Evolutionary conservation across 2,888 invertebrate genomes (phyloP).

Genomic region (Syritta pipiens): DNA sequence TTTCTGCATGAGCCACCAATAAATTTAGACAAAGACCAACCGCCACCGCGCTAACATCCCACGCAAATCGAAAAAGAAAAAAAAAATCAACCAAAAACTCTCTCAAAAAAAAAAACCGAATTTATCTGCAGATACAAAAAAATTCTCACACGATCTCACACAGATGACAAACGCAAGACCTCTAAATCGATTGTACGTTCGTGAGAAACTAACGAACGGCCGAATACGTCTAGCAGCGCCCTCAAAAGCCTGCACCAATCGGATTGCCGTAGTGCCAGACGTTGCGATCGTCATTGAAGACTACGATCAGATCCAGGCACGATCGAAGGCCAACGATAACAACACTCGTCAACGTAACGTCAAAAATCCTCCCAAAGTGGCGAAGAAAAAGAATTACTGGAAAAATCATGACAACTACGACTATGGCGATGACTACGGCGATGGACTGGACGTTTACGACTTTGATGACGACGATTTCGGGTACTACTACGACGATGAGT

Average conservation of each 20-base stretch:
- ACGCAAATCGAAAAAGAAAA: too few relatives aligned
- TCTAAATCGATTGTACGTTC: conserved; percentile 50
- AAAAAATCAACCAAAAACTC: background rate
- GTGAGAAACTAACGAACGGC: conserved; percentile 44
- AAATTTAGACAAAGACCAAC: conserved; percentile 11
- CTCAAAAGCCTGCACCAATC: background rate
- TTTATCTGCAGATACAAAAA: conserved; percentile 28
- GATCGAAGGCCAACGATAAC: background rate
- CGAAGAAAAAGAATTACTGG: conserved; percentile 39
- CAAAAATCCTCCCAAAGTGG: conserved; percentile 33
- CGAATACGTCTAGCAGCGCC: conserved; percentile 33
- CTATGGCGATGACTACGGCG: conserved; percentile 47
- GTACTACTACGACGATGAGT: conserved; percentile 58
- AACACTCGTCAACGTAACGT: background rate
- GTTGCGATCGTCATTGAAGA: conserved; percentile 61
- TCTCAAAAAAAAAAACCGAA: too few relatives aligned
- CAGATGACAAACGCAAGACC: conserved; percentile 48
- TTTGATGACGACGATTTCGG: conserved; percentile 61
- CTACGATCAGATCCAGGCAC: conserved; percentile 47
- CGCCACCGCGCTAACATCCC: conserved; percentile 24
- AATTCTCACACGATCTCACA: background rate
- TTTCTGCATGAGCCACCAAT: too few relatives aligned
- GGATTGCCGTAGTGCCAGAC: conserved; percentile 49
- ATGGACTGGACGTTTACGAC: conserved; percentile 51
- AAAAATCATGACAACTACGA: conserved; percentile 57